These are phyloP conservation scores for Buathra laborator DNA, from an alignment of 2,888 invertebrate species.

Conservation along the genomic window DNA sequence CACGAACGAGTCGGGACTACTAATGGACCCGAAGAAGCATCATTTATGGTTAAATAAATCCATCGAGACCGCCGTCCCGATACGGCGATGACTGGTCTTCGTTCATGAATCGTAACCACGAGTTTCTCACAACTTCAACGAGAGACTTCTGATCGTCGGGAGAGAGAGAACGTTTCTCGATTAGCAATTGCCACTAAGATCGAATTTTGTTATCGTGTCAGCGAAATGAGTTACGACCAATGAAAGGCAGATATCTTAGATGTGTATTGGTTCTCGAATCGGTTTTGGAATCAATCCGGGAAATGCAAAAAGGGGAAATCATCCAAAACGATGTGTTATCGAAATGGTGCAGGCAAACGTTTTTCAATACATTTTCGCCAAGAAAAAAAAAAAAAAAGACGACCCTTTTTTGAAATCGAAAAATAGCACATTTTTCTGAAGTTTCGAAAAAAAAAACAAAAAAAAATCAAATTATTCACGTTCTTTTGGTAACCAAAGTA, in stretches of 20 bases:
- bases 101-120: conserved; percentile 15
- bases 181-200: conserved; percentile 14
- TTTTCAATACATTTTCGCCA: no score
- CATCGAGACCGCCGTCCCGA: conserved; percentile 15
- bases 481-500: conserved; percentile 49
- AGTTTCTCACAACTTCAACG: conserved; percentile 6
- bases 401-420: neutral
- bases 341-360: neutral
- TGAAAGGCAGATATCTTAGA: neutral
- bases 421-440: conserved; percentile 3
- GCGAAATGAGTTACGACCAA: conserved; percentile 1
- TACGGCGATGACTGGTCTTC: conserved; percentile 51
- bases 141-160: conserved; percentile 16
- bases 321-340: conserved; percentile 20
- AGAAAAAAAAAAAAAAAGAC: neutral
- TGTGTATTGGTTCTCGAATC: neutral
- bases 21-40: conserved; percentile 37
- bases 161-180: conserved; percentile 1
- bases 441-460: neutral
- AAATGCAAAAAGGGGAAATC: neutral
- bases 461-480: conserved; percentile 33
- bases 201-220: conserved; percentile 16
- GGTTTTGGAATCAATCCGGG: neutral
- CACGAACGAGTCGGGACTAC: conserved; percentile 10
- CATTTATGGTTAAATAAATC: conserved; percentile 46